These are phyloP conservation scores for Mesoligia furuncula DNA, from an alignment of 2,888 invertebrate species.

Conservation along the genomic window DNA sequence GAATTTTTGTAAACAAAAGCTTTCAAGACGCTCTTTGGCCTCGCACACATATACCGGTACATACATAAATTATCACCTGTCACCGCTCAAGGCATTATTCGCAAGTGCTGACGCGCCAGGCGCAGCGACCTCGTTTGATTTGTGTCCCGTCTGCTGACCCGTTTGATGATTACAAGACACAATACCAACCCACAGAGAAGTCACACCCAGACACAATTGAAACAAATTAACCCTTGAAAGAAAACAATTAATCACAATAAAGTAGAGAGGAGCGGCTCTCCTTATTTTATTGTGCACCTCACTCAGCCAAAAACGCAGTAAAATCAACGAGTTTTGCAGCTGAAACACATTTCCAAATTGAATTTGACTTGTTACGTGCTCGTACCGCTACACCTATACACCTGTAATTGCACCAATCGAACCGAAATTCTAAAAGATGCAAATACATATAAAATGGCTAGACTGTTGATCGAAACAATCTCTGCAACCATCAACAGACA, in stretches of 20 bases:
- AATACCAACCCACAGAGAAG: conserved; percentile 37
- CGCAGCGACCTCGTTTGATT: conserved; percentile 67
- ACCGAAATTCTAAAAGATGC: conserved; percentile 35
- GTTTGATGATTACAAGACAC: conserved; percentile 61
- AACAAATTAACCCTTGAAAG: conserved; percentile 51
- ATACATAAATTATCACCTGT: conserved; percentile 68
- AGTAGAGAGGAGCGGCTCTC: conserved; percentile 31
- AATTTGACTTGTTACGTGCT: conserved; percentile 38
- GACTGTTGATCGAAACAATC: conserved; percentile 10
- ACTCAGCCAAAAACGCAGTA: conserved; percentile 40
- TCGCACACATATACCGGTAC: conserved; percentile 33
- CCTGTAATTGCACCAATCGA: conserved; percentile 26
- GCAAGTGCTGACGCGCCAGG: conserved; percentile 64
- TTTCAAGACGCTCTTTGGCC: conserved; percentile 41
- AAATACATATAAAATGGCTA: conserved; percentile 18
- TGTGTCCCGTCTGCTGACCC: conserved; percentile 66
- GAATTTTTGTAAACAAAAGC: conserved; percentile 45
- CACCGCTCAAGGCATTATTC: conserved; percentile 67
- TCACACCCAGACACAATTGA: conserved; percentile 44
- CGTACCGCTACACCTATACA: conserved; percentile 20
- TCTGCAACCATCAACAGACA: conserved; percentile 8
- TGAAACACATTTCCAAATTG: conserved; percentile 49
- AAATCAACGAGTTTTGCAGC: conserved; percentile 37
- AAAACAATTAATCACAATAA: conserved; percentile 57
- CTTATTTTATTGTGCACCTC: conserved; percentile 24